Conservation (phyloP, 2,888 invertebrate genomes). For the Archips xylosteana region DNA sequence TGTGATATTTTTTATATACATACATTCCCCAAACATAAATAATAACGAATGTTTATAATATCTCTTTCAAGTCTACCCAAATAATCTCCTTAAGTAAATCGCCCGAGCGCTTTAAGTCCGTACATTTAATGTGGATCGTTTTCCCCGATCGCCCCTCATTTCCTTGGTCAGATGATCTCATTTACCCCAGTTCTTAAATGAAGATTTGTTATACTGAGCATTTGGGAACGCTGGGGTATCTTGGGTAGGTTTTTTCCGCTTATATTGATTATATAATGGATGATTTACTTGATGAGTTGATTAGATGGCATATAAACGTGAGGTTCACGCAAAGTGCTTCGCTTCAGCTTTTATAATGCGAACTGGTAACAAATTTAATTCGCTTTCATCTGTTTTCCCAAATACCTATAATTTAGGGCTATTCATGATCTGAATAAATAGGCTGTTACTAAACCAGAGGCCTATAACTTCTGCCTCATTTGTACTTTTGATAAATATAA, state of each 20-base stretch:
- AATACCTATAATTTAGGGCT: too few relatives aligned
- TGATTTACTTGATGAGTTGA: background rate
- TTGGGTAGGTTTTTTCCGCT: background rate
- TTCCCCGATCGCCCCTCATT: slow-evolving; percentile 37
- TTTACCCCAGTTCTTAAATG: slow-evolving; percentile 39
- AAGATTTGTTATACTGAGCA: slow-evolving; percentile 30
- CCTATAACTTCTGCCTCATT: too few relatives aligned
- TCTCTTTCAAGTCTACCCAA: slow-evolving; percentile 18
- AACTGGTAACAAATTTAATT: too few relatives aligned
- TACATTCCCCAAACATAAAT: background rate
- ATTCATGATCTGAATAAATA: too few relatives aligned
- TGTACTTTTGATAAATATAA: too few relatives aligned
- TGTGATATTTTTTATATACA: background rate
- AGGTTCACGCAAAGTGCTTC: too few relatives aligned
- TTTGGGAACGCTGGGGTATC: background rate
- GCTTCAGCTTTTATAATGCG: too few relatives aligned
- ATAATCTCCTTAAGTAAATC: slow-evolving; percentile 41
- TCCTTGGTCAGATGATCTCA: slow-evolving; percentile 42
- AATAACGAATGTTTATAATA: slow-evolving; percentile 17
- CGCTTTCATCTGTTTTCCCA: too few relatives aligned
- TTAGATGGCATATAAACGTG: background rate
- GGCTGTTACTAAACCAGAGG: too few relatives aligned
- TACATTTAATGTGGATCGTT: slow-evolving; percentile 39
- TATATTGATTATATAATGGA: slow-evolving; percentile 3
- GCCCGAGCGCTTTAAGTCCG: slow-evolving; percentile 35